Base-by-base conservation (phyloP, 2,888 invertebrate species). In the Drosophila ezoana region DNA sequence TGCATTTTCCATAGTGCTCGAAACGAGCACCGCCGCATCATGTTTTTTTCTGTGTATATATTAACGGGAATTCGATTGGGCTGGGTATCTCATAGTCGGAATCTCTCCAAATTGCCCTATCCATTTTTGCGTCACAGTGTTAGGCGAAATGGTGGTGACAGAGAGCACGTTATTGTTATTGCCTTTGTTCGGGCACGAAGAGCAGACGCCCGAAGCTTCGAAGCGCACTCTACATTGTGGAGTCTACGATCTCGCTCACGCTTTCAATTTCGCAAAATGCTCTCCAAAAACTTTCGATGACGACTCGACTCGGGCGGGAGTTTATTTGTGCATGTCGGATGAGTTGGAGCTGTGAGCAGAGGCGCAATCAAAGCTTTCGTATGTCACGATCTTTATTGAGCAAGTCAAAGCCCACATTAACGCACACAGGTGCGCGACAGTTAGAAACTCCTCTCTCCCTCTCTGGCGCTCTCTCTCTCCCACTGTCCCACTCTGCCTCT, bases 371-470 rank as follows among this genome's bases (percentile, higher is more conserved):
- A 64, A 69, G 72, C 74, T 64, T 13, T 35, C 20, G 23, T 16
- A 20, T 16, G 44, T 45, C 18, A 54, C 45, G 33, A 63, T 63
- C 58, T 58, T 20, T 53, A 37, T 43, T 57, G 57, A 41, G 60
- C 49, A 52, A 76, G 58, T 28, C 65, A 41, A 18, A 28, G 28
- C 28, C 38, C 18, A 23, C 14, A 60, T 38, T 38, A 18, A 13
- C 23, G 18, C 35, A 37, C 13, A 23, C 44, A 64, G 72, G 69
- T 80, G 77, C 65, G 74, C 63, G 74, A 77, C 28, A 65, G 56
- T 62, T 44, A 18, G 2, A 49, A 66, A 72, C 58, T 76, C 62
- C 32, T 37, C 45, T 14, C 43, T 53, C 28, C 33, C 8, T 44
- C 5, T 43, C 56, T 49, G 13, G 11, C 32, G 16, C 32, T 10